phyloP scores from a whole-genome alignment of 2,888 invertebrate genomes.

The Polyommatus iphigenia region DNA sequence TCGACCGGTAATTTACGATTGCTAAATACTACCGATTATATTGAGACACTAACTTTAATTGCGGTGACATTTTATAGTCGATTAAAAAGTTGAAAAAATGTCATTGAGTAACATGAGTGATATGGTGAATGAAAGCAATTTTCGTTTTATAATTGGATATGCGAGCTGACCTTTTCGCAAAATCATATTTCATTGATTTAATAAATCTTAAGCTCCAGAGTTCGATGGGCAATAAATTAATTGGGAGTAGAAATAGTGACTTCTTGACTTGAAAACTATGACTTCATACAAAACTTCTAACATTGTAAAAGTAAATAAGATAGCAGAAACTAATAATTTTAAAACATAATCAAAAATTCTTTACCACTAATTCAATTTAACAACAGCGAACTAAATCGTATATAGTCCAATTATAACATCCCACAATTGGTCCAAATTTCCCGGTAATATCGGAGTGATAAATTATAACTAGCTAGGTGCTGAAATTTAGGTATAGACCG shows the following conservation, averaged over 20 bases:
- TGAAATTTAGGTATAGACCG: slow-evolving; percentile 42
- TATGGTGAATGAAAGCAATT: slow-evolving; percentile 23
- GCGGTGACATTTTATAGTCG: slow-evolving; percentile 28
- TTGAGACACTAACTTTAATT: slow-evolving; percentile 26
- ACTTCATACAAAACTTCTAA: background rate
- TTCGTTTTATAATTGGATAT: slow-evolving; percentile 3
- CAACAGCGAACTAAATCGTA: slow-evolving; percentile 17
- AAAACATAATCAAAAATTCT: background rate
- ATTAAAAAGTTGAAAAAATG: slow-evolving; percentile 24
- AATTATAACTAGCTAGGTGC: slow-evolving; percentile 40
- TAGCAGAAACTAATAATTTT: too few relatives aligned
- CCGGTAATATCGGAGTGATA: slow-evolving; percentile 38
- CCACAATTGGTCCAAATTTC: slow-evolving; percentile 34
- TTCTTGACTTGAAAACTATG: background rate
- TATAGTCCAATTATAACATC: slow-evolving; percentile 22
- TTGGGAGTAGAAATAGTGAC: background rate
- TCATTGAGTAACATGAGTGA: slow-evolving; percentile 22
- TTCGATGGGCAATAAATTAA: background rate
- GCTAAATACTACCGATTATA: slow-evolving; percentile 30
- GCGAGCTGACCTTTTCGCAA: slow-evolving; percentile 15
- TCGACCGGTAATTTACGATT: slow-evolving; percentile 32
- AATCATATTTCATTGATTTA: slow-evolving; percentile 22
- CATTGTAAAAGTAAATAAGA: too few relatives aligned
- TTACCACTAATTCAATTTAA: background rate
- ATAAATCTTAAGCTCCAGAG: background rate